These are phyloP conservation scores for Pectinophora gossypiella DNA, from an alignment of 1,140 invertebrate species.

Conservation along the genomic window DNA sequence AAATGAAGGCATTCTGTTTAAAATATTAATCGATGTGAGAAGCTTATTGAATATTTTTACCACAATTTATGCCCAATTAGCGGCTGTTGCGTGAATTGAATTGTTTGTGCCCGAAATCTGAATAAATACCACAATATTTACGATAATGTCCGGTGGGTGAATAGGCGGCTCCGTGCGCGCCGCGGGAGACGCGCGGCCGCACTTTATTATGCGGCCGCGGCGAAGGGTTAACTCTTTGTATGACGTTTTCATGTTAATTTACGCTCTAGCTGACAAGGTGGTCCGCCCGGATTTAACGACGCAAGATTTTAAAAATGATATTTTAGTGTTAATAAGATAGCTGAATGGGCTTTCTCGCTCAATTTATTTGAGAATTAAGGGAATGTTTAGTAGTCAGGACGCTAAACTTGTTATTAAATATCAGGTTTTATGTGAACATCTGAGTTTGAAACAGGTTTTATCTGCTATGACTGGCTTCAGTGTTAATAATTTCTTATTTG, in stretches of 20 bases:
- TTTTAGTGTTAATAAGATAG: slow-evolving; percentile 60
- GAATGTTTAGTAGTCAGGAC: slow-evolving; percentile 23
- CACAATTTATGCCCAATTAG: slow-evolving; percentile 71
- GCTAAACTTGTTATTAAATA: background rate
- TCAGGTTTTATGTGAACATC: slow-evolving; percentile 3
- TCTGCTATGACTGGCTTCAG: no score
- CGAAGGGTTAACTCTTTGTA: slow-evolving; percentile 51
- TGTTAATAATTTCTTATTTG: no score
- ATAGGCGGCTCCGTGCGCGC: slow-evolving; percentile 49
- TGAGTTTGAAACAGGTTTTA: slow-evolving; percentile 21
- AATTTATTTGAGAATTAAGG: slow-evolving; percentile 40
- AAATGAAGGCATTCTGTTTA: slow-evolving; percentile 62
- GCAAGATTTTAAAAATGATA: slow-evolving; percentile 54
- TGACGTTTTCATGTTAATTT: slow-evolving; percentile 71
- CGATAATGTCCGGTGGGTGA: slow-evolving; percentile 62
- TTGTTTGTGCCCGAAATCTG: slow-evolving; percentile 68
- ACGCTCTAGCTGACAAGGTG: slow-evolving; percentile 62
- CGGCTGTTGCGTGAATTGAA: slow-evolving; percentile 68
- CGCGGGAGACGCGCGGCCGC: slow-evolving; percentile 40
- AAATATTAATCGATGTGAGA: slow-evolving; percentile 66
- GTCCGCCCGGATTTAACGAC: slow-evolving; percentile 32
- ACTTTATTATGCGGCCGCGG: no score
- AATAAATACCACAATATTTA: slow-evolving; percentile 73
- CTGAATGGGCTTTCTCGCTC: slow-evolving; percentile 35
- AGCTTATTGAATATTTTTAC: slow-evolving; percentile 70